These are phyloP conservation scores for Parazoanthus swiftii DNA, from an alignment of 92 coral and sea anemone species.

Conservation along the genomic window DNA sequence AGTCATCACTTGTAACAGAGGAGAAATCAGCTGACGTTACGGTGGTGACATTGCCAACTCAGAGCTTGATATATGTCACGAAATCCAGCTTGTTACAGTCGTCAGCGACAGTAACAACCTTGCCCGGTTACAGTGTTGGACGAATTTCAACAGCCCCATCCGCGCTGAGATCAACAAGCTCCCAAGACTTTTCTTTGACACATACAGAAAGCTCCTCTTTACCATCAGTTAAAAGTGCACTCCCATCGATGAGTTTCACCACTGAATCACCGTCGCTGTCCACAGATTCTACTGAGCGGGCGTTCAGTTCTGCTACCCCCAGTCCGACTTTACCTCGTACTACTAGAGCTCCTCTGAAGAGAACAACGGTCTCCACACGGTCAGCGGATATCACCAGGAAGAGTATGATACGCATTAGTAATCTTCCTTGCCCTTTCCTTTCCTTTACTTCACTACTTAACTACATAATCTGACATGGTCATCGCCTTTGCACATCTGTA, in stretches of 20 bases:
- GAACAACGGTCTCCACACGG: neutral
- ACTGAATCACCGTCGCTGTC: neutral
- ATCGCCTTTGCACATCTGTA: neutral
- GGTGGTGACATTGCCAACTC: neutral
- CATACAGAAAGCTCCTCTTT: neutral
- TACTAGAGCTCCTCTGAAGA: neutral
- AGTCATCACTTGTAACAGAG: neutral
- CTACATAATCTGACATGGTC: neutral
- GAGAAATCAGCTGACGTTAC: neutral
- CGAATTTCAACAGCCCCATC: neutral
- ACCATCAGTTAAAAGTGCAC: constrained; percentile 4
- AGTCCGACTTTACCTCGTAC: neutral
- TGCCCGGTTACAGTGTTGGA: neutral
- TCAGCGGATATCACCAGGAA: constrained; percentile 20
- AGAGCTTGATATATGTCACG: neutral
- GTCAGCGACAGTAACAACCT: neutral
- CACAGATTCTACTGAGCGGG: neutral
- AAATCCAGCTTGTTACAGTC: constrained; percentile 1
- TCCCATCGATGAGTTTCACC: neutral
- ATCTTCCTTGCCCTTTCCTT: neutral
- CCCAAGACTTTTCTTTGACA: neutral
- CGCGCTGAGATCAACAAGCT: neutral
- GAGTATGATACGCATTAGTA: constrained; percentile 20
- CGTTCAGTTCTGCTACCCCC: neutral
- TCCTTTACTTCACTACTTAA: neutral